Conservation (phyloP, 2,797 vertebrate genomes). For the Clarias laeviceps region DNA sequence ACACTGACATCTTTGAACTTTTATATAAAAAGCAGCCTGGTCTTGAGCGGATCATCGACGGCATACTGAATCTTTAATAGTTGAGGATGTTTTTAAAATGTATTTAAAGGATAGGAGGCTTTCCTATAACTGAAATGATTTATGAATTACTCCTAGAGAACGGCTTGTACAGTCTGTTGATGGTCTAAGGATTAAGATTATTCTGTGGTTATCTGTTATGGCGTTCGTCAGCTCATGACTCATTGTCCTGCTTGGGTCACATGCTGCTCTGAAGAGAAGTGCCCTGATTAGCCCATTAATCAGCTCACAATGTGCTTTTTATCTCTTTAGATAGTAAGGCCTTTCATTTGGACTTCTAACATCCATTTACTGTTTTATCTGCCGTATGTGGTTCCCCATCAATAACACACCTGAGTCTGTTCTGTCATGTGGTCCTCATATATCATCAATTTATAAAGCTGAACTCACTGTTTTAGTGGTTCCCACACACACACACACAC, state of each 20-base stretch:
- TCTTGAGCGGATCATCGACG: neutral
- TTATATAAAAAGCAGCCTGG: neutral
- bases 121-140: neutral
- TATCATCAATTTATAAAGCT: neutral
- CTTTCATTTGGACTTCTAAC: neutral
- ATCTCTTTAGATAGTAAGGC: constrained; percentile 14
- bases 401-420: constrained; percentile 1
- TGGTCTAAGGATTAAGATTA: neutral
- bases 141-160: neutral
- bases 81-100: neutral
- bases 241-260: constrained; percentile 12
- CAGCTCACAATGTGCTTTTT: constrained; percentile 14
- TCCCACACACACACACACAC: neutral
- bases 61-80: neutral
- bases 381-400: neutral
- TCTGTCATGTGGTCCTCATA: neutral
- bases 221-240: neutral
- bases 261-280: constrained; percentile 1
- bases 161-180: neutral
- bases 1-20: neutral
- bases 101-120: neutral
- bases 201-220: neutral
- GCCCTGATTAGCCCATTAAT: neutral
- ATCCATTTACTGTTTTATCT: constrained; percentile 5
- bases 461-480: neutral